phyloP scores from a whole-genome alignment of 1,140 invertebrate genomes.

The Dendroctonus valens region DNA sequence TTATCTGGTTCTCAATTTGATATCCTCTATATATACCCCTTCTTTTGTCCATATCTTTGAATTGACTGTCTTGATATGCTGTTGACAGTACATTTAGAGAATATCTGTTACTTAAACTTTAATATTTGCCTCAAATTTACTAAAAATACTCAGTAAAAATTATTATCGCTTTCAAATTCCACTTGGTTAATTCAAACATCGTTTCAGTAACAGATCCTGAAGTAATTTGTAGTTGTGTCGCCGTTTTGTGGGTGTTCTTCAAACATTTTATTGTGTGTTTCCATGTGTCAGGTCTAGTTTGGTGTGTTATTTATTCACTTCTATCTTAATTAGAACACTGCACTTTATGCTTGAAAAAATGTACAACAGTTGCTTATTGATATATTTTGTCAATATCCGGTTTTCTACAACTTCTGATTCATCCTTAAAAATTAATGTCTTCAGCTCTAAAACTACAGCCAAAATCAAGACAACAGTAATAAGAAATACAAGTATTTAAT shows the following conservation, averaged over 20 bases:
- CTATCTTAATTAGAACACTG: too few species aligned
- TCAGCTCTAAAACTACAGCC: too few species aligned
- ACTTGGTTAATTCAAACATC: not conserved
- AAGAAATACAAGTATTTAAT: too few species aligned
- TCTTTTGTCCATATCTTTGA: conserved; percentile 3
- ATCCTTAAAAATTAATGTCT: too few species aligned
- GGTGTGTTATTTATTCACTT: too few species aligned
- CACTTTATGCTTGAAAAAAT: too few species aligned
- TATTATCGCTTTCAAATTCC: too few species aligned
- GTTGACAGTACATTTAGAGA: conserved; percentile 9
- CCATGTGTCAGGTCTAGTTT: not conserved
- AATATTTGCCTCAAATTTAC: not conserved
- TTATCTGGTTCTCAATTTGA: not conserved
- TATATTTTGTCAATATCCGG: too few species aligned
- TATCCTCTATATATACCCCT: conserved; percentile 4
- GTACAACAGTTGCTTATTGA: too few species aligned
- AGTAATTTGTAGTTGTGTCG: conserved; percentile 30
- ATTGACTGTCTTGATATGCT: conserved; percentile 9
- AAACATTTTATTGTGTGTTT: conserved; percentile 10
- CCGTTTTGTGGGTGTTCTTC: conserved; percentile 16
- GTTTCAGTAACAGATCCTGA: conserved; percentile 11
- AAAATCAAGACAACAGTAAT: too few species aligned
- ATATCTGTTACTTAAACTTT: conserved; percentile 11
- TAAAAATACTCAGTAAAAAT: not conserved
- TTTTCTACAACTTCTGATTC: too few species aligned